Base-by-base conservation (phyloP, 2,113 vertebrate genomes). In the Burhinus oedicnemus region DNA sequence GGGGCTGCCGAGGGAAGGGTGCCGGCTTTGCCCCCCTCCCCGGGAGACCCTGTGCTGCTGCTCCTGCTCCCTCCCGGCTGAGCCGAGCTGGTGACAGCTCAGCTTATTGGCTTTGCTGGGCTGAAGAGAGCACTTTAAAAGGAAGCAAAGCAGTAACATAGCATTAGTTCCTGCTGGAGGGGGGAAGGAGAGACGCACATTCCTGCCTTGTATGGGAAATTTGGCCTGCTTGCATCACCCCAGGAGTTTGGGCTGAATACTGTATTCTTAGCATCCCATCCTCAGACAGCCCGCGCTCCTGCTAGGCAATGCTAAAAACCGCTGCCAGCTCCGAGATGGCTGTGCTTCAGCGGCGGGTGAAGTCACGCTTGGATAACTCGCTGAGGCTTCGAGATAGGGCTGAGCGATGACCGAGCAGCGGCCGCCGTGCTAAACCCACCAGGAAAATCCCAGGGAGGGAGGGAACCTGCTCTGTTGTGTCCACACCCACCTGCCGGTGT, bases 161-260 rank as follows among this genome's bases (percentile, higher is more conserved):
- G 68, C 83, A 2, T 64, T 47, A 38, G 79, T 81, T 92, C 92
- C 84, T 64, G 72, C 92, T 94, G 93, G 79, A 94, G 90, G 90
- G 44, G 92, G 47, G 90, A 58, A 86, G 0, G 12, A 65, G 84
- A 15, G 83, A 75, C 32, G 4, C 32, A 21, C 71, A 11, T 60
- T 68, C 64, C 90, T 86, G 92, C 95, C 95, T 97, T 94, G 94
- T 94, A 95, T 97, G 97, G 94, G 88, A 97, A 97, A 95, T 96
- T 3, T 75, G 92, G 79, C 68, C 38, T 78, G 34, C 80, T n/a
- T 68, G 91, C 85, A 90, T 86, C 93, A 86, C 71, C 76, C 82
- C 8, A 30, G 89, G 90, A 89, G 92, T 94, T 92, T 83, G 83
- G 95, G 96, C 72, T 74, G 83, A 78, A 58, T 38, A 0, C 26